Evolutionary conservation across 1,140 invertebrate genomes (phyloP).

Genomic region (Arctopsyche grandis): DNA sequence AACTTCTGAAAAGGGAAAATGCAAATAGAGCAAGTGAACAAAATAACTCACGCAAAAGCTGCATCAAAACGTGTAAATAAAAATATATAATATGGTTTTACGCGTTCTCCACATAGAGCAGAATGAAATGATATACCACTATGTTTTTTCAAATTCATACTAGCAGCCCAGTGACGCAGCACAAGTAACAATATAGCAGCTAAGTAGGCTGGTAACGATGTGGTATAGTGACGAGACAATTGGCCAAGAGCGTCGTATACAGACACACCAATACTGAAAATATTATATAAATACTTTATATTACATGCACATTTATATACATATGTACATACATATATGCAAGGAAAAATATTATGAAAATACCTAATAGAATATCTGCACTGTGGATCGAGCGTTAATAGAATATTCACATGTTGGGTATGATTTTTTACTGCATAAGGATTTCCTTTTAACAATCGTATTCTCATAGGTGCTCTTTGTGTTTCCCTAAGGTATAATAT

Average conservation of each 20-base stretch:
- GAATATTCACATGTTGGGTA: conserved; percentile 60
- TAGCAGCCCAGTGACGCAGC: conserved; percentile 59
- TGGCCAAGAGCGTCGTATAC: conserved; percentile 58
- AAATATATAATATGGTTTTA: conserved; percentile 63
- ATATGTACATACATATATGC: not conserved
- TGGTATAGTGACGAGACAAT: conserved; percentile 60
- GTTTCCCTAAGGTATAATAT: conserved; percentile 60
- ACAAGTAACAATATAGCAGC: conserved; percentile 61
- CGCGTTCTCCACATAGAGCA: conserved; percentile 58
- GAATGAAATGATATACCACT: conserved; percentile 60
- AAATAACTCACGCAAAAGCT: conserved; percentile 56
- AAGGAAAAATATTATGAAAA: conserved; percentile 15
- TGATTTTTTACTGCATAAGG: conserved; percentile 58
- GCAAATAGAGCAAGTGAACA: not conserved
- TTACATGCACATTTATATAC: not conserved
- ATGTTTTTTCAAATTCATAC: conserved; percentile 50
- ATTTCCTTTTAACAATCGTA: conserved; percentile 65
- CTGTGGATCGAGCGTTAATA: conserved; percentile 68
- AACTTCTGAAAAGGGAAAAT: not conserved
- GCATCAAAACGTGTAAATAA: conserved; percentile 56
- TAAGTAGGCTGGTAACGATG: conserved; percentile 60
- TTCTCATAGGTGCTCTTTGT: conserved; percentile 61
- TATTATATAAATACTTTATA: conserved; percentile 23
- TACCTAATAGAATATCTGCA: conserved; percentile 70
- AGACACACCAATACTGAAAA: conserved; percentile 58